Conservation (phyloP, 2,113 vertebrate genomes). For the Lepus europaeus region DNA sequence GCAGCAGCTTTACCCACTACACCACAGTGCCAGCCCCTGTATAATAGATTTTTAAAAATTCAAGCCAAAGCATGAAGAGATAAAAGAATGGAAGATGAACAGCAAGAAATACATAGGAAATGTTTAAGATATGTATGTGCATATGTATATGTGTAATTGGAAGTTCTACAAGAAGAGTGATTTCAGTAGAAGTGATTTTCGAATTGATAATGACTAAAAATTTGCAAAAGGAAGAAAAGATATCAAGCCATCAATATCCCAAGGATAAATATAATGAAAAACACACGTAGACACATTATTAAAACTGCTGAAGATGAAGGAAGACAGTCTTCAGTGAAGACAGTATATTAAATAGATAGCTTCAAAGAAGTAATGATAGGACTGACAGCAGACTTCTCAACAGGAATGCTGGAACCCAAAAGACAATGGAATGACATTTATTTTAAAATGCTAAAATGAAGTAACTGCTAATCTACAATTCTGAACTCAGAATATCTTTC, state of each 20-base stretch:
- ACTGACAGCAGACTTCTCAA: slow-evolving; percentile 53
- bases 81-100: background rate
- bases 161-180: slow-evolving; percentile 40
- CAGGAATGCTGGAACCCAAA: background rate
- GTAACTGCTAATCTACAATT: slow-evolving; percentile 19
- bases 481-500: slow-evolving; percentile 29
- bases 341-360: background rate
- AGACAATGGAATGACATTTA: slow-evolving; percentile 47
- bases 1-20: too few species aligned
- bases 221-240: background rate
- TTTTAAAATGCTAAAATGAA: slow-evolving; percentile 39
- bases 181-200: background rate
- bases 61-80: background rate
- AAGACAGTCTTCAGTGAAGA: background rate
- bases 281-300: background rate
- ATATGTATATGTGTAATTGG: background rate
- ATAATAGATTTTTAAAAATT: background rate
- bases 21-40: background rate
- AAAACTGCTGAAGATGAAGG: slow-evolving; percentile 30
- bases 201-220: background rate
- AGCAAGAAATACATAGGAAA: background rate
- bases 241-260: background rate
- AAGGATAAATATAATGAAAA: slow-evolving; percentile 43
- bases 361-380: background rate
- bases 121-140: too few species aligned